A percentile compares a stretch with the other conserved stretches of the same genome.
These are phyloP conservation scores for Diadumene lineata DNA, from an alignment of 92 coral and sea anemone species.

Conservation along the genomic window DNA sequence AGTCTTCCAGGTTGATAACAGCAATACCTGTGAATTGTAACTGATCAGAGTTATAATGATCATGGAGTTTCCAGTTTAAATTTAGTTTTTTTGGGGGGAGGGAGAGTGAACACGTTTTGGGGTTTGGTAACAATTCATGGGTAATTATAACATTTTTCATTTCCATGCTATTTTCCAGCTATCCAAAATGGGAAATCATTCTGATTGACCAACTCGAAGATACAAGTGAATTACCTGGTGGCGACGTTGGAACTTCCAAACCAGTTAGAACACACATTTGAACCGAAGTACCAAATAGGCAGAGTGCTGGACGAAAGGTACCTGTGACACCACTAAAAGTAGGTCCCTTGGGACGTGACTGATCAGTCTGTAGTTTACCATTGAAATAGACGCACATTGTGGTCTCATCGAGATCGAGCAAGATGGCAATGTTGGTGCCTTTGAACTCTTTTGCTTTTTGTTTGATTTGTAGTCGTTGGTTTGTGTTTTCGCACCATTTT, in stretches of 20 bases:
- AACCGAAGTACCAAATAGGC: constrained; percentile 64
- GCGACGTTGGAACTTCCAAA: constrained; percentile 46
- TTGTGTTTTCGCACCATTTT: constrained; percentile 69
- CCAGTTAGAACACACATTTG: constrained; percentile 73
- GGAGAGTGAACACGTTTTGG: too few species aligned
- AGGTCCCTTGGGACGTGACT: constrained; percentile 78
- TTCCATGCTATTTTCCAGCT: too few species aligned
- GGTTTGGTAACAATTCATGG: too few species aligned
- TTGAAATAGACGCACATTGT: constrained; percentile 73
- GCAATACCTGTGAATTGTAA: constrained; percentile 49
- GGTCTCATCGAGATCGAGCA: constrained; percentile 63
- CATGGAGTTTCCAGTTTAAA: too few species aligned
- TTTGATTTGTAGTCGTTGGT: constrained; percentile 63
- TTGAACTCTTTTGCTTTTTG: constrained; percentile 69
- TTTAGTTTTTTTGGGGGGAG: too few species aligned
- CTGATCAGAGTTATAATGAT: too few species aligned
- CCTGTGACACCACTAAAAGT: constrained; percentile 73
- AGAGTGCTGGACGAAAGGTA: constrained; percentile 66
- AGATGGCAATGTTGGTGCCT: constrained; percentile 76
- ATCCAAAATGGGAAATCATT: not conserved
- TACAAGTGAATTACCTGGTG: constrained; percentile 45
- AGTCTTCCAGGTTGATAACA: constrained; percentile 69
- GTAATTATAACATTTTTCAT: too few species aligned
- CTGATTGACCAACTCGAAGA: not conserved
- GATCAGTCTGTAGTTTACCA: constrained; percentile 79